Base-by-base conservation (phyloP, 2,113 vertebrate species). In the Urocynchramus pylzowi region DNA sequence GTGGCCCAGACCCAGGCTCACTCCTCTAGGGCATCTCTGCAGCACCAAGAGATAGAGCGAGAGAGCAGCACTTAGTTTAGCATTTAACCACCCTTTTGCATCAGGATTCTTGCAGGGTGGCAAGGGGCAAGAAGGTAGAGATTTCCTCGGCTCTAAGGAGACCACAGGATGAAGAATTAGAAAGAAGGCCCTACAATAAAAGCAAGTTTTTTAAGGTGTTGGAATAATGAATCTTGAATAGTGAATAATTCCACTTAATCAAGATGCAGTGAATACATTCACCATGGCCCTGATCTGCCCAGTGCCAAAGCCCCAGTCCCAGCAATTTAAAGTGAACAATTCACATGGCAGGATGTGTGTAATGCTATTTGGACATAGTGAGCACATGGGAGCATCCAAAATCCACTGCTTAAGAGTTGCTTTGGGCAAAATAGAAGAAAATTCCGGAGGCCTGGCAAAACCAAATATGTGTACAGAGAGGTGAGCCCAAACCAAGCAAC, bases 401-500 rank as follows among this genome's bases (percentile, higher is more conserved):
- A 89, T 0, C 1, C 31, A 22, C 26, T 22, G 23, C 16, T 50
- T 70, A 1, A 11, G 18, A 31, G 33, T 19, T 19, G 12, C 6
- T 50, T 41, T 44, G 52, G 47, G 76, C 52, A 73, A 90, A 90
- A 85, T 4, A 68, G 39, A 59, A 86, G 13, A 54, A 94, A 83
- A 61, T 73, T 67, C 31, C 49, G 76, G 49, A 71, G 30, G 53
- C 31, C 67, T 84, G 37, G 68, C 75, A 90, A 94, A 74, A 84
- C 27, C 31, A 67, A 56, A 44, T 5, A 20, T 4, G 26, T 2
- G 2, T 73, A 27, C 0, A 1, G 39, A 44, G 79, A 82, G n/a
- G 59, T 21, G 10, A 84, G 33, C 77, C 89, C 89, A 94, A 96
- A 89, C 52, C 56, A 77, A 94, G 92, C 53, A 89, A 74, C 16